Percentiles rank a stretch among this genome's conserved stretches.
Evolutionary conservation across 2,113 vertebrate species (phyloP).

Genomic region (Stigmatopora argus): DNA sequence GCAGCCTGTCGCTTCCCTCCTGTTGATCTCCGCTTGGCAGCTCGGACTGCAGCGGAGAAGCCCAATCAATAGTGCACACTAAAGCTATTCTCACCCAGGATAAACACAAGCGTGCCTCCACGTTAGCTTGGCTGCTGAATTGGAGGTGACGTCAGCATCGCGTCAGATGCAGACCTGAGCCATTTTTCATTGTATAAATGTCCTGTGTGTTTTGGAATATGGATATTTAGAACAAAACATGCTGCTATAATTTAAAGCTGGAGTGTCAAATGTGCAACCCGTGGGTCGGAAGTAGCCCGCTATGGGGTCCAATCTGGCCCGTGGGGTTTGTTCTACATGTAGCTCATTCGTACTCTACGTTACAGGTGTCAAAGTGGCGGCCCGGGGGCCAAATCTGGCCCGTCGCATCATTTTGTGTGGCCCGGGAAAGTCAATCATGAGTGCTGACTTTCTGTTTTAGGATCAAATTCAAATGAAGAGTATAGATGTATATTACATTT

Average conservation of each 20-base stretch:
- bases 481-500: too few relatives aligned
- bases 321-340: background rate
- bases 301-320: too few relatives aligned
- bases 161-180: slow-evolving; percentile 4
- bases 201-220: background rate
- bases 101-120: slow-evolving; percentile 56
- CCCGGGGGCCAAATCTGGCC: too few relatives aligned
- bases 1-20: slow-evolving; percentile 43
- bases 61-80: slow-evolving; percentile 55
- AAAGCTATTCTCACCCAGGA: slow-evolving; percentile 58
- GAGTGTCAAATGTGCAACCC: too few relatives aligned
- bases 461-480: too few relatives aligned
- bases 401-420: too few relatives aligned
- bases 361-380: too few relatives aligned
- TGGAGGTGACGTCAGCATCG: slow-evolving; percentile 16
- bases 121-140: slow-evolving; percentile 8
- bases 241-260: background rate
- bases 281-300: too few relatives aligned
- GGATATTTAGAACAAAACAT: background rate
- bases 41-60: slow-evolving; percentile 52
- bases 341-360: too few relatives aligned
- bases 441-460: too few relatives aligned
- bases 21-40: slow-evolving; percentile 58
- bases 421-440: too few relatives aligned
- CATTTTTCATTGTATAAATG: background rate